Evolutionary conservation across 2,797 vertebrate genomes (phyloP), one percentile per base, ranked within the genome.

Genomic region (Carduelis carduelis): DNA sequence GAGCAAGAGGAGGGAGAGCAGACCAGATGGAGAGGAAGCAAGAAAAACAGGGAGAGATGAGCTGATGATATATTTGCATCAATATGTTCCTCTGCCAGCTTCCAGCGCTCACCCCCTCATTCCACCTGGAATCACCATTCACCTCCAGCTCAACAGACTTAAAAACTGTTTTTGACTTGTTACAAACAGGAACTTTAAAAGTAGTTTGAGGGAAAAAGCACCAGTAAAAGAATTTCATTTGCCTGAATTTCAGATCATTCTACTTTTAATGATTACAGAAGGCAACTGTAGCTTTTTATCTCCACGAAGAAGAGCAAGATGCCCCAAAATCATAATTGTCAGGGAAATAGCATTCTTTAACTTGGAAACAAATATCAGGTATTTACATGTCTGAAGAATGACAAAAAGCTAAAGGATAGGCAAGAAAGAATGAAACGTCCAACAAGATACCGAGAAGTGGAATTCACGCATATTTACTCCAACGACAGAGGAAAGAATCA

Each of bases 91-190:
- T 52, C 59, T 59, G 60, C 12, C 2, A 0, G 28, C 21, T 46
- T 50, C 22, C 23, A 22, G 35, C 0, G 2, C 23, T 60, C 39
- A 53, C 14, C 7, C 63, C 53, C 44, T 61, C 11, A 0, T 37
- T 61, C n/a, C 52, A 13, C 35, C 37, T 26, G 23, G 16, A 88
- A 60, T 32, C n/a, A 24, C 15, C 16, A 26, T 11, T 44, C 27
- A 44, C 8, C 8, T 37, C 41, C 65, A 63, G 18, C 35, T 44
- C 1, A 0, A 64, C 0, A 2, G 30, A 20, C n/a, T 72, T 46
- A 17, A 53, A 76, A 78, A 52, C 3, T 18, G 41, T 1, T 5
- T 83, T 41, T 59, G 34, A 65, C 14, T n/a, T 23, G 55, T 59
- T 46, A 59, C 18, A 41, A 82, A 61, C 30, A n/a, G 46, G 15